phyloP scores from a whole-genome alignment of 2,113 vertebrate genomes.

The Chrysochloris asiatica region DNA sequence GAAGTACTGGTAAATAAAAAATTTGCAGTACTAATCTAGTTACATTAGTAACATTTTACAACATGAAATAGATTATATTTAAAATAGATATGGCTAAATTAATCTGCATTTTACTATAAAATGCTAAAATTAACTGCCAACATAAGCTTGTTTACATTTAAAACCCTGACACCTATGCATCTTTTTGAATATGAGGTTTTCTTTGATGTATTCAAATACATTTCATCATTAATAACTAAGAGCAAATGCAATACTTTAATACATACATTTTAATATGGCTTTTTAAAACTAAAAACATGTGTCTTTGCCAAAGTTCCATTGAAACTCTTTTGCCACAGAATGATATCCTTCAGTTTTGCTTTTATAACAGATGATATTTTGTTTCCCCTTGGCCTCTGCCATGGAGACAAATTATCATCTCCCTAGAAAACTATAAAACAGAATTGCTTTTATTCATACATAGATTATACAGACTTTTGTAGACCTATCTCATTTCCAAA shows the following conservation, averaged over 20 bases:
- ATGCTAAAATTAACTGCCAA: slow-evolving; percentile 35
- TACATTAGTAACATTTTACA: background rate
- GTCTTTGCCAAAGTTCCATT: background rate
- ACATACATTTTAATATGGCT: background rate
- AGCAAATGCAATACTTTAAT: background rate
- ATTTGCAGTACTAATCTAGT: slow-evolving; percentile 30
- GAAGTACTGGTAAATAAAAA: background rate
- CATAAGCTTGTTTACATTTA: slow-evolving; percentile 35
- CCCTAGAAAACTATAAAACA: slow-evolving; percentile 38
- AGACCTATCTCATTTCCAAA: slow-evolving; percentile 20
- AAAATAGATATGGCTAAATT: background rate
- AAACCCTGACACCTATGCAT: background rate
- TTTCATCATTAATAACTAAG: background rate
- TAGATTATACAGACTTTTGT: slow-evolving; percentile 62
- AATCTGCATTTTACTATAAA: slow-evolving; percentile 64
- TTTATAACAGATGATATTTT: background rate
- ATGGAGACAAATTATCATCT: slow-evolving; percentile 40
- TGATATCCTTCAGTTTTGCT: background rate
- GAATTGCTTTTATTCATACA: slow-evolving; percentile 64
- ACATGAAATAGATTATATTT: background rate
- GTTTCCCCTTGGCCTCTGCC: background rate
- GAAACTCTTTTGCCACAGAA: background rate
- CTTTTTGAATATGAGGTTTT: background rate
- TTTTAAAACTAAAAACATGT: background rate
- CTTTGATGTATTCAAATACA: slow-evolving; percentile 1